Evolutionary conservation across 2,113 vertebrate species (phyloP).

Genomic region (Oncorhynchus mykiss): DNA sequence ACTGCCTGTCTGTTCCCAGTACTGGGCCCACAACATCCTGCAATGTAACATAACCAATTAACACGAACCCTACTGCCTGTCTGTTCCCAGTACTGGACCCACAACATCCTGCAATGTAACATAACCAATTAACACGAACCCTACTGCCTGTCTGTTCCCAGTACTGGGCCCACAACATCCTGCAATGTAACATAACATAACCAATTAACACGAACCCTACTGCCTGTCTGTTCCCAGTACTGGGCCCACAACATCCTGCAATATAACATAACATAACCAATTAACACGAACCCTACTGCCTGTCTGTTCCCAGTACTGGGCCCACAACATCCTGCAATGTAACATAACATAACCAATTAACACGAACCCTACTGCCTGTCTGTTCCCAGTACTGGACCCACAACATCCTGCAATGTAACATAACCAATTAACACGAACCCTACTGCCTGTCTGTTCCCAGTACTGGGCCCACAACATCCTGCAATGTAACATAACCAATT

Average conservation of each 20-base stretch:
- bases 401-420: slow-evolving; percentile 75
- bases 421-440: too few species aligned
- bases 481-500: too few species aligned
- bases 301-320: slow-evolving; percentile 80
- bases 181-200: slow-evolving; percentile 46
- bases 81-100: slow-evolving; percentile 83
- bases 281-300: too few species aligned
- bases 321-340: slow-evolving; percentile 83
- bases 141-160: slow-evolving; percentile 46
- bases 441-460: slow-evolving; percentile 49
- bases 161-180: slow-evolving; percentile 91
- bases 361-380: too few species aligned
- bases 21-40: slow-evolving; percentile 91
- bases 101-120: slow-evolving; percentile 77
- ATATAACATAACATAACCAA: too few species aligned
- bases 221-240: slow-evolving; percentile 70
- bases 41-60: too few species aligned
- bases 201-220: too few species aligned
- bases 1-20: slow-evolving; percentile 62
- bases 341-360: too few species aligned
- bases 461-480: slow-evolving; percentile 93
- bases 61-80: too few species aligned
- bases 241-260: slow-evolving; percentile 88
- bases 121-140: too few species aligned
- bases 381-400: slow-evolving; percentile 85